Conservation (phyloP, 2,797 vertebrate genomes). For the Limnodromus scolopaceus region DNA sequence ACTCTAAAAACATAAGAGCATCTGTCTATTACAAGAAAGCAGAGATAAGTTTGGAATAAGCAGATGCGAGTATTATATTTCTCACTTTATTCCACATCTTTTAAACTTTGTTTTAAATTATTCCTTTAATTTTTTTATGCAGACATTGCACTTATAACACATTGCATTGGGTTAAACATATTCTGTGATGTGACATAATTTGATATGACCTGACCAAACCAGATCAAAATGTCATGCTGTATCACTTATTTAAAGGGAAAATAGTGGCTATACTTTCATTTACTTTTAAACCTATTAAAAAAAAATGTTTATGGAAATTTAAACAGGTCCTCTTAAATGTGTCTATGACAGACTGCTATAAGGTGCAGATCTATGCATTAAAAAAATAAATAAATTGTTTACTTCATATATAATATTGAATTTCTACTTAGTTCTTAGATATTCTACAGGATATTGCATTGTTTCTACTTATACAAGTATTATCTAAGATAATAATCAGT, state of each 20-base stretch:
- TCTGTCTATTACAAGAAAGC: background rate
- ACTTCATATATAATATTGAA: background rate
- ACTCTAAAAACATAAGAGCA: background rate
- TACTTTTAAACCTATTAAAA: background rate
- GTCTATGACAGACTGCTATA: background rate
- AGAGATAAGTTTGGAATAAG: background rate
- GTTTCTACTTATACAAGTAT: background rate
- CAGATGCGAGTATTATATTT: background rate
- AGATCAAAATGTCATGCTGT: conserved; percentile 11
- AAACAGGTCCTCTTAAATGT: background rate
- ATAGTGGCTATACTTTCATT: background rate
- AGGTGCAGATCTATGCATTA: background rate
- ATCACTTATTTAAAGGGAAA: background rate
- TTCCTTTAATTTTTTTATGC: background rate
- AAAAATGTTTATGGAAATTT: background rate
- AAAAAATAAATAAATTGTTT: background rate
- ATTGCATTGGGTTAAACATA: background rate
- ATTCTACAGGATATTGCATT: background rate
- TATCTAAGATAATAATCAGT: background rate
- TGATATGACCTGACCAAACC: conserved; percentile 19
- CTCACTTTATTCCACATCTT: background rate
- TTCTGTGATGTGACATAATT: conserved; percentile 9
- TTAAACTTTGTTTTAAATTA: background rate
- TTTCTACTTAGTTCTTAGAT: background rate
- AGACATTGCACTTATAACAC: background rate